Evolutionary conservation across 2,888 invertebrate species (phyloP).

Genomic region (Oasisia sp.): DNA sequence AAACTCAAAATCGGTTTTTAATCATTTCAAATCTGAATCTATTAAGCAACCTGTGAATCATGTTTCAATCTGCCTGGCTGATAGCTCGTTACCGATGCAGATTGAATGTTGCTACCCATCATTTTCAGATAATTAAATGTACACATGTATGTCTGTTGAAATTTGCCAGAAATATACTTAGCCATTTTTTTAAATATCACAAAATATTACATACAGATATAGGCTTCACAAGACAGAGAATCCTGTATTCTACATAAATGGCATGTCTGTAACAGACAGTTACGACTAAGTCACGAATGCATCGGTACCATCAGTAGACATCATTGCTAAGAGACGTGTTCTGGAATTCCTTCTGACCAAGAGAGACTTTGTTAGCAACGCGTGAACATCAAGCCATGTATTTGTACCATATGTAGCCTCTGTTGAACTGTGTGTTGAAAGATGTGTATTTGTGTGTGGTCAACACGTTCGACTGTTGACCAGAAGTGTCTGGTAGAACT

Average conservation of each 20-base stretch:
- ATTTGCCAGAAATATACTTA: neutral
- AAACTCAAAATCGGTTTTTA: neutral
- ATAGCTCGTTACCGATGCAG: neutral
- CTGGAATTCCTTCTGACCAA: neutral
- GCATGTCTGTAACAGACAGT: neutral
- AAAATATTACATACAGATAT: neutral
- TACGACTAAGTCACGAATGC: too few species aligned
- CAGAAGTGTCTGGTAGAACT: neutral
- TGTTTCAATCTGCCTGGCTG: neutral
- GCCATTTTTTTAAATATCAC: neutral
- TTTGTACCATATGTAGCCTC: neutral
- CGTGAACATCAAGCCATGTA: neutral
- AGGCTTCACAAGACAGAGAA: neutral
- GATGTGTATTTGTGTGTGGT: neutral
- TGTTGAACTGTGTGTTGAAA: neutral
- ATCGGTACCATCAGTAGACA: neutral
- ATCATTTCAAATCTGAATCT: too few species aligned
- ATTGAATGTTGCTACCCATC: neutral
- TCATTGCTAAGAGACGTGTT: neutral
- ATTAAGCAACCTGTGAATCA: too few species aligned
- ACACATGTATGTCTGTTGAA: neutral
- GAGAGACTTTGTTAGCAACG: neutral
- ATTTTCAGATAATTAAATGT: neutral
- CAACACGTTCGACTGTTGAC: neutral
- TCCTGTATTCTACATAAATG: neutral